A percentile compares a stretch with the other conserved stretches of the same genome.
These are phyloP conservation scores for Chamaetylas fuelleborni DNA, from an alignment of 2,113 vertebrate genomes.

Conservation along the genomic window DNA sequence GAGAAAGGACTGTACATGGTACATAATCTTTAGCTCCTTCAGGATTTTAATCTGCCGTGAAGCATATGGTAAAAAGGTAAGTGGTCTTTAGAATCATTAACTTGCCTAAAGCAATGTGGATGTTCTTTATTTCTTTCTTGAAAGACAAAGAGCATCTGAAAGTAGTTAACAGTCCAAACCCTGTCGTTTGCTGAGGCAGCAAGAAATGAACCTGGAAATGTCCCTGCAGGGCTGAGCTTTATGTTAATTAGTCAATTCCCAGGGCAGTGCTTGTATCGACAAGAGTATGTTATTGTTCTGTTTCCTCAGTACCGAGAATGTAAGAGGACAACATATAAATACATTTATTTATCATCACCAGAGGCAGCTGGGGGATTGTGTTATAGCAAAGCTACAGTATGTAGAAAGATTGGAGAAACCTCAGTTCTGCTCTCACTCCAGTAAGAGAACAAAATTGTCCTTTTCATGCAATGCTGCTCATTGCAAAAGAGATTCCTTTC, in stretches of 20 bases:
- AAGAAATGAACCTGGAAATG: constrained; percentile 67
- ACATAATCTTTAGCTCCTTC: constrained; percentile 42
- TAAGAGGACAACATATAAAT: constrained; percentile 24
- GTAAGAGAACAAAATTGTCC: not conserved
- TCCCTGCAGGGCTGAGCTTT: constrained; percentile 56
- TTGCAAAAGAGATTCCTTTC: not conserved
- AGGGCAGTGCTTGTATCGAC: constrained; percentile 55
- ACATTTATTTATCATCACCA: constrained; percentile 17
- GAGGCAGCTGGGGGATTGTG: not conserved
- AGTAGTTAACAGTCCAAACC: constrained; percentile 56
- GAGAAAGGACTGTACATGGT: not conserved
- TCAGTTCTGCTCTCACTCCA: not conserved
- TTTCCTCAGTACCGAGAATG: constrained; percentile 16
- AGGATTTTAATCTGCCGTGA: constrained; percentile 56
- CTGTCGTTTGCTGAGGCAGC: constrained; percentile 65
- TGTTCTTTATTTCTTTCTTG: constrained; percentile 60
- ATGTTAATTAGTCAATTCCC: constrained; percentile 65
- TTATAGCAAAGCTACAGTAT: not conserved
- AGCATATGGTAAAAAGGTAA: constrained; percentile 59
- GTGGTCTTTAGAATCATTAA: constrained; percentile 49
- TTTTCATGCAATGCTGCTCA: not conserved
- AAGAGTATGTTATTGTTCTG: constrained; percentile 44
- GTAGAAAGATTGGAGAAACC: not conserved
- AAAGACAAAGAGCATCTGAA: constrained; percentile 69
- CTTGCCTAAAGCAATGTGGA: constrained; percentile 56